Percentiles rank a stretch among this genome's conserved stretches.
phyloP scores from a whole-genome alignment of 2,888 invertebrate genomes.

The Teinopalpus imperialis region DNA sequence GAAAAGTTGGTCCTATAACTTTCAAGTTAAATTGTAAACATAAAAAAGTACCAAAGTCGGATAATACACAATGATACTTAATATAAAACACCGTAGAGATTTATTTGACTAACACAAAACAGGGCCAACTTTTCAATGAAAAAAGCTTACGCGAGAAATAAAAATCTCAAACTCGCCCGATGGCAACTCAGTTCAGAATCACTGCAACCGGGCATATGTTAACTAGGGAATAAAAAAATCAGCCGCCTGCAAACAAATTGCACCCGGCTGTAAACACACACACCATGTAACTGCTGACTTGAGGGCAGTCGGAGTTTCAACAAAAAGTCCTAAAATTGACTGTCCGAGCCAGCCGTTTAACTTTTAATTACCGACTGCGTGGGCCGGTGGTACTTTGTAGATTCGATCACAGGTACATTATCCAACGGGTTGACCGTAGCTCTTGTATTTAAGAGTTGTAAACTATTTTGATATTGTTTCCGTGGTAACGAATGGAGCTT shows the following conservation, averaged over 20 bases:
- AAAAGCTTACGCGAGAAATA: slow-evolving; percentile 6
- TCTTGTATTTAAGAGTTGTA: neutral
- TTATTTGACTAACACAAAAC: no score
- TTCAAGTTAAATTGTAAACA: no score
- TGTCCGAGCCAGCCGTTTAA: slow-evolving; percentile 61
- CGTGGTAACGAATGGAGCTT: neutral
- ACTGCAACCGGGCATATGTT: slow-evolving; percentile 14
- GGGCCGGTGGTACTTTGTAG: slow-evolving; percentile 7
- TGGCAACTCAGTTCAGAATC: slow-evolving; percentile 11
- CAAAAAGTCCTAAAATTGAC: slow-evolving; percentile 56
- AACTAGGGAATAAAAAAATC: slow-evolving; percentile 17
- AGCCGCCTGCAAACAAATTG: slow-evolving; percentile 29
- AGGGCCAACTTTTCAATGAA: neutral
- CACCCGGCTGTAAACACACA: slow-evolving; percentile 26
- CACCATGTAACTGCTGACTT: slow-evolving; percentile 21
- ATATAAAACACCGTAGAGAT: no score
- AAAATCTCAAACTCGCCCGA: slow-evolving; percentile 3
- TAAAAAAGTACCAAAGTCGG: no score
- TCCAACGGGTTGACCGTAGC: slow-evolving; percentile 20
- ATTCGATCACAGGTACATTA: slow-evolving; percentile 23
- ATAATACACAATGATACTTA: no score
- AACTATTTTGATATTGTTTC: neutral
- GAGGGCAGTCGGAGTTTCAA: slow-evolving; percentile 29
- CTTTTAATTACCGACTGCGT: slow-evolving; percentile 64
- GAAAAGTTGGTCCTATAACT: no score